A percentile compares a stretch with the other conserved stretches of the same genome.
These are phyloP conservation scores for Ecliptopera silaceata DNA, from an alignment of 2,888 invertebrate genomes.

Conservation along the genomic window DNA sequence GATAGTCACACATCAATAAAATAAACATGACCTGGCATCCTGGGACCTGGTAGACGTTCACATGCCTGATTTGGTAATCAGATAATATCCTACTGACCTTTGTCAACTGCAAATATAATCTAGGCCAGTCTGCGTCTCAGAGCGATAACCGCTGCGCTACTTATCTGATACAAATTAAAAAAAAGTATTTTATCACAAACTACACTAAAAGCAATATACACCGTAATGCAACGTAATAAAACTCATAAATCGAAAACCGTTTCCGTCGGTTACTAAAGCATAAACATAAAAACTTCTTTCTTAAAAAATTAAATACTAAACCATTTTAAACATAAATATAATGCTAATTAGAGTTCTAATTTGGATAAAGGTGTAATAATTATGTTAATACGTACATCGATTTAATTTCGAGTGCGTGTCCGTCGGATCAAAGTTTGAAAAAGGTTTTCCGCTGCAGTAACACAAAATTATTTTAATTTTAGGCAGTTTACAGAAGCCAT, in stretches of 20 bases:
- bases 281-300: not conserved
- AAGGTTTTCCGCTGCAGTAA: conserved; percentile 29
- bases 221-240: too few relatives aligned
- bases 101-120: not conserved
- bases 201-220: too few relatives aligned
- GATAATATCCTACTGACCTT: not conserved
- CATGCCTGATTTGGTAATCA: conserved; percentile 5
- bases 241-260: too few relatives aligned
- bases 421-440: conserved; percentile 30
- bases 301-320: not conserved
- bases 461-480: conserved; percentile 26
- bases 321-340: conserved; percentile 1
- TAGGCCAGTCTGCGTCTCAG: not conserved
- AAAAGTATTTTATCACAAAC: too few relatives aligned
- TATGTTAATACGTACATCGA: conserved; percentile 23
- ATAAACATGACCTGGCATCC: conserved; percentile 6
- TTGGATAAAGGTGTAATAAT: conserved; percentile 10
- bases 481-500: conserved; percentile 27
- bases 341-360: conserved; percentile 14
- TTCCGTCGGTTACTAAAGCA: too few relatives aligned
- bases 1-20: conserved; percentile 11
- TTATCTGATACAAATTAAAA: too few relatives aligned
- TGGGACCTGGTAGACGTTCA: not conserved
- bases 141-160: not conserved
- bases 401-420: conserved; percentile 21